Conservation (phyloP, 2,113 vertebrate genomes). For the Vicugna pacos region DNA sequence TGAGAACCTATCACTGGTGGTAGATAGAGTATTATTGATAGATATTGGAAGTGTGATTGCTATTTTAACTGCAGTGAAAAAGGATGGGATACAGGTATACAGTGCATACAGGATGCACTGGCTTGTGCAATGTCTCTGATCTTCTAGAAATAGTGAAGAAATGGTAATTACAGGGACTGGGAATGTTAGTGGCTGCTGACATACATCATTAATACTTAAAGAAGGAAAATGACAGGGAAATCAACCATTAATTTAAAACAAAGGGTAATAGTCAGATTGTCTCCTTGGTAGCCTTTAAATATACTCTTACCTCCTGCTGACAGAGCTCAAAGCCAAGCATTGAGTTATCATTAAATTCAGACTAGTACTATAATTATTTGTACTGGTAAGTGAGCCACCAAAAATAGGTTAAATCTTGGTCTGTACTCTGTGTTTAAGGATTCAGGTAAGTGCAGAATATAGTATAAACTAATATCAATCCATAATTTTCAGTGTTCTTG, state of each 20-base stretch:
- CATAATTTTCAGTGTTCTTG: background rate
- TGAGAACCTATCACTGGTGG: background rate
- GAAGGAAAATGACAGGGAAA: background rate
- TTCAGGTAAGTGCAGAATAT: background rate
- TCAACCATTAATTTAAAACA: background rate
- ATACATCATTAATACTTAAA: background rate
- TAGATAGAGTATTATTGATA: background rate
- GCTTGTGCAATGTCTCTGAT: background rate
- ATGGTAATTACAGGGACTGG: background rate
- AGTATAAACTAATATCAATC: background rate
- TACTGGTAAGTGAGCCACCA: background rate
- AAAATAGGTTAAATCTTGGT: background rate
- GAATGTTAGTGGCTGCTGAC: background rate
- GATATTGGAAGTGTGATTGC: background rate
- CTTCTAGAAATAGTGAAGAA: background rate
- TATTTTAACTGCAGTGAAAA: background rate
- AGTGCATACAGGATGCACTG: background rate
- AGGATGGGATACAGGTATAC: background rate
- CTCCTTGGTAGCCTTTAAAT: background rate
- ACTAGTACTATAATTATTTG: constrained; percentile 3
- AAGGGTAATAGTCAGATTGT: background rate
- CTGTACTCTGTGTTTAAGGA: background rate
- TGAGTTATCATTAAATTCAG: background rate
- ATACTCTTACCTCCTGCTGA: background rate
- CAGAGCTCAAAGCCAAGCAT: background rate